Evolutionary conservation across 2,888 invertebrate genomes (phyloP), one percentile per base, ranked within the genome.

Genomic region (Diadegma fenestrale): DNA sequence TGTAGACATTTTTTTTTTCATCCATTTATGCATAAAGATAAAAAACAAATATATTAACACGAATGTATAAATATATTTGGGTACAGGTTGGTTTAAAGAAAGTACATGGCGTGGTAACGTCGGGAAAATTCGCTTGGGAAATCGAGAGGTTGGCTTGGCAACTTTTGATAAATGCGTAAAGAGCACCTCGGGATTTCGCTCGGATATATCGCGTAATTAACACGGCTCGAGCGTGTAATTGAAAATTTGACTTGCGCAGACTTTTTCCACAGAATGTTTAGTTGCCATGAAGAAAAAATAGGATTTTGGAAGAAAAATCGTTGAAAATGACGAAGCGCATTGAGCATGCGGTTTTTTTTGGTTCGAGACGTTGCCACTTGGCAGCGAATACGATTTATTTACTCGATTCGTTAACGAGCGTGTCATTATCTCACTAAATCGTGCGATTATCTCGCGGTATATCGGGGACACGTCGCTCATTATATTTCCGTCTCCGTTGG

Each of bases 161-260:
- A 86, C 88, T 89, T 78, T 68, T 90, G 90, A 90, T 90, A 89
- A 91, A 90, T 88, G 89, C 73, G 80, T 86, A 77, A 82, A 75
- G 81, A 86, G 83, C 83, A 72, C 66, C 84, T 71, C 82, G 84
- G 86, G 87, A 87, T 87, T 75, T 54, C 75, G 80, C 73, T 45
- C 64, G 71, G 51, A 82, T 83, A 84, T 84, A 41, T 61, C 41
- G 58, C 12, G 76, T 80, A 80, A 85, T 80, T 82, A 80, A 82
- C 87, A 82, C 84, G 75, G 81, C 63, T 68, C 51, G 30, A 71
- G 58, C 48, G 75, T 80, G 68, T 86, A 86, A 89, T 84, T 88
- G 88, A 89, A 89, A 88, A 88, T 88, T 79, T 78, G 61, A 85
- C 84, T 87, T 86, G 72, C 85, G 72, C 26, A 58, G 10, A 26